phyloP scores from a whole-genome alignment of 2,797 vertebrate genomes.

The Champsocephalus esox region DNA sequence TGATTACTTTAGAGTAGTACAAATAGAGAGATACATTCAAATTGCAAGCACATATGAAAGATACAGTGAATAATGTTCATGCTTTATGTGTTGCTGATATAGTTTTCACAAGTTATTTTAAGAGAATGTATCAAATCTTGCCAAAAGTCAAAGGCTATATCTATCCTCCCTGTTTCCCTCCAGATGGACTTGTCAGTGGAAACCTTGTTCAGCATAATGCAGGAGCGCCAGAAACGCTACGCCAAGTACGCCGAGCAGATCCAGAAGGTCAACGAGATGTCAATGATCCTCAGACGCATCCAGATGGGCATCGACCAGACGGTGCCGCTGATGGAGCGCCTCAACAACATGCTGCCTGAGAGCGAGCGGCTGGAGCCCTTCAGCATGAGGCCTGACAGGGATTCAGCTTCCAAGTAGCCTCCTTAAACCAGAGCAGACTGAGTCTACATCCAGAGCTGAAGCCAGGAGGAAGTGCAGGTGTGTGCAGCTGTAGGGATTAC shows the following conservation, averaged over 20 bases:
- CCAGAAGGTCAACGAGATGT: constrained; percentile 99
- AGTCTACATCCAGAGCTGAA: constrained; percentile 4
- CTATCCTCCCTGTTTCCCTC: constrained; percentile 10
- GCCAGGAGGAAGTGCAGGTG: constrained; percentile 18
- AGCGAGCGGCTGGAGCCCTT: constrained; percentile 95
- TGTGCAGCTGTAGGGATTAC: constrained; percentile 24
- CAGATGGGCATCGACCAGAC: constrained; percentile 99
- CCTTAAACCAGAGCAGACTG: neutral
- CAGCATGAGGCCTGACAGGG: constrained; percentile 91
- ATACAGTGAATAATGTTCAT: neutral
- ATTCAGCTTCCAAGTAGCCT: constrained; percentile 75
- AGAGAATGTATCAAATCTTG: constrained; percentile 1
- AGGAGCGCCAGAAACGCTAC: constrained; percentile 97
- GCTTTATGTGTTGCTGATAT: neutral
- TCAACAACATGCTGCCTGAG: constrained; percentile 96
- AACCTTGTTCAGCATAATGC: constrained; percentile 96
- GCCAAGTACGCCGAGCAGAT: constrained; percentile 99
- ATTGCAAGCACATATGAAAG: neutral
- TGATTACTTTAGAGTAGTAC: neutral
- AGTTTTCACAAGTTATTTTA: constrained; percentile 1
- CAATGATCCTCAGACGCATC: constrained; percentile 96
- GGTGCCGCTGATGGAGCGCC: constrained; percentile 94
- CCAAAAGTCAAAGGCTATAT: neutral
- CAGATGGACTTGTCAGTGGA: constrained; percentile 98
- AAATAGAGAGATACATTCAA: neutral